Conservation (phyloP, 2,888 invertebrate species). For the Cyclophora punctaria region DNA sequence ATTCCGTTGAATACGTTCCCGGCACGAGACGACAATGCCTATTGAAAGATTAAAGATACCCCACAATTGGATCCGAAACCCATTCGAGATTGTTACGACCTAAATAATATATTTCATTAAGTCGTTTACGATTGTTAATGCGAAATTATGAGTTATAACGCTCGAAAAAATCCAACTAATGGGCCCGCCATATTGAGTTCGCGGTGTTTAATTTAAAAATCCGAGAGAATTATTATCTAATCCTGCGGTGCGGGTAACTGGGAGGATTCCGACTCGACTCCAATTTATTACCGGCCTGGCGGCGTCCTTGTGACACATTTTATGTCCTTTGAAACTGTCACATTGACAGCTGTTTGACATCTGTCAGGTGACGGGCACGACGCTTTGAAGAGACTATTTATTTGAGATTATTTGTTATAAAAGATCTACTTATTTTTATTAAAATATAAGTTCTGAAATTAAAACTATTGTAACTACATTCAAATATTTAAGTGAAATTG, state of each 20-base stretch:
- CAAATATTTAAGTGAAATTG: too few relatives aligned
- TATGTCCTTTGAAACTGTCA: constrained; percentile 7
- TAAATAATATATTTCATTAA: constrained; percentile 30
- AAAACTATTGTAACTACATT: too few relatives aligned
- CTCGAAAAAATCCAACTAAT: constrained; percentile 22
- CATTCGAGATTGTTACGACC: constrained; percentile 7
- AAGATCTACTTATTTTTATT: too few relatives aligned
- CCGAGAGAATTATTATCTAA: constrained; percentile 38
- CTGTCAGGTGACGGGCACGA: constrained; percentile 5
- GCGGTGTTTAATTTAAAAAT: constrained; percentile 40
- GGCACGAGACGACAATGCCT: too few relatives aligned
- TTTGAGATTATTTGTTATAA: too few relatives aligned
- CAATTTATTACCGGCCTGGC: constrained; percentile 26
- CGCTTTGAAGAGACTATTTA: not conserved
- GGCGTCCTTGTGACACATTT: constrained; percentile 20
- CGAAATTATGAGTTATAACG: constrained; percentile 30
- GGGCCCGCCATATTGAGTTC: constrained; percentile 30
- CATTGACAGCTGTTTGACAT: constrained; percentile 11
- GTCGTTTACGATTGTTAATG: constrained; percentile 30
- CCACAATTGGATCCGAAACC: constrained; percentile 7
- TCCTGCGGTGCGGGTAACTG: constrained; percentile 24
- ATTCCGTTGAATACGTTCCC: constrained; percentile 3
- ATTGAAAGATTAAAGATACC: too few relatives aligned
- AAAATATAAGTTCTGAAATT: too few relatives aligned
- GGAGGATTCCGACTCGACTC: constrained; percentile 25